A percentile compares a stretch with the other conserved stretches of the same genome.
Conservation (phyloP, 2,113 vertebrate species). For the Rhea americana region DNA sequence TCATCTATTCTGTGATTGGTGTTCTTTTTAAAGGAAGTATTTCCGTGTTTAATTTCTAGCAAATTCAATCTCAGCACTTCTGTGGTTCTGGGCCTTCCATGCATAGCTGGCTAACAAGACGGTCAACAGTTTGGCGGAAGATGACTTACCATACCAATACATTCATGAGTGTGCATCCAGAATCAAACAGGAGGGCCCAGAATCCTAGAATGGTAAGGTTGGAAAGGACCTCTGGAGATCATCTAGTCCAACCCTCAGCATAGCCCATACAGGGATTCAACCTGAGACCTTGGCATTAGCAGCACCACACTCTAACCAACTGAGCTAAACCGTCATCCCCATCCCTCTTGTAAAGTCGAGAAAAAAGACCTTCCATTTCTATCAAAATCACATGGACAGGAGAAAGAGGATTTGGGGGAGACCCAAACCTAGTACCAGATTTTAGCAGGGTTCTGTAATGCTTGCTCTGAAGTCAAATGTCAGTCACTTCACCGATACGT, state of each 20-base stretch:
- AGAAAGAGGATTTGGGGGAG: neutral
- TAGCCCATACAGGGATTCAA: too few relatives aligned
- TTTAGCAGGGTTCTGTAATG: too few relatives aligned
- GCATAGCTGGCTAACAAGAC: rapidly evolving
- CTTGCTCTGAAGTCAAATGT: neutral
- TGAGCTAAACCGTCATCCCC: too few relatives aligned
- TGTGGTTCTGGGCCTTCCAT: rapidly evolving
- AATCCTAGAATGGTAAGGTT: too few relatives aligned
- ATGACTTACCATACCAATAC: neutral
- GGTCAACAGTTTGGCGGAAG: neutral
- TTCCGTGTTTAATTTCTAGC: neutral
- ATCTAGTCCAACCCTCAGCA: too few relatives aligned
- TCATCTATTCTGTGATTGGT: too few relatives aligned
- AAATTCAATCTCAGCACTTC: neutral
- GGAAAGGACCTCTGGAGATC: too few relatives aligned
- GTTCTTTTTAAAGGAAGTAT: neutral
- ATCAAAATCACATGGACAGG: neutral
- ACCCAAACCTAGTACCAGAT: neutral
- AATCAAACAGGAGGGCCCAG: too few relatives aligned
- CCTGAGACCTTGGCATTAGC: too few relatives aligned
- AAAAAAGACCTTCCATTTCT: neutral
- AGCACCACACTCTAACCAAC: too few relatives aligned
- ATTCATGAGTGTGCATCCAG: rapidly evolving
- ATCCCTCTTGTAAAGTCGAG: neutral
- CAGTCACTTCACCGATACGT: neutral